Conservation (phyloP, 2,797 vertebrate genomes). For the Hozukius guyotensis region DNA sequence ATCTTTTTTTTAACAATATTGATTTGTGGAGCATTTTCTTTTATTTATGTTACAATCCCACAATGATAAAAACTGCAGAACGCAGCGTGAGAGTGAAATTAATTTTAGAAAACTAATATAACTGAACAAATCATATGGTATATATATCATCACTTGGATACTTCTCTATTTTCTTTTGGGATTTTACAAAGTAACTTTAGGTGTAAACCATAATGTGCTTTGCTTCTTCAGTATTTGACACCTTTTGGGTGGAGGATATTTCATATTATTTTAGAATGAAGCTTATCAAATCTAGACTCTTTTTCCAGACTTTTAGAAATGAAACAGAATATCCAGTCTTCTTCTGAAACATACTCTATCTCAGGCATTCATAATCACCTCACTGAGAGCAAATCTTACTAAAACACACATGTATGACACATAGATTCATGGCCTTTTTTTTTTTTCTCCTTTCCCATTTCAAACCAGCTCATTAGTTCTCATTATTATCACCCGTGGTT, state of each 20-base stretch:
- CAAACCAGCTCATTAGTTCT: conserved; percentile 64
- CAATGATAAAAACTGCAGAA: not conserved
- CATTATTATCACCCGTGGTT: conserved; percentile 57
- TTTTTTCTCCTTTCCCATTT: conserved; percentile 16
- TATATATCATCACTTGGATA: not conserved
- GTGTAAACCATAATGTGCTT: not conserved
- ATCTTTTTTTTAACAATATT: not conserved
- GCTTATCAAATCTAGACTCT: not conserved
- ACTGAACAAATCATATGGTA: not conserved
- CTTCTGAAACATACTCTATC: not conserved
- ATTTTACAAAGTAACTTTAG: too few relatives aligned
- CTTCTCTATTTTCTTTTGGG: too few relatives aligned
- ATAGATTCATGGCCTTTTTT: not conserved
- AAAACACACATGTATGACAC: conserved; percentile 26
- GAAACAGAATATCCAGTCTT: not conserved
- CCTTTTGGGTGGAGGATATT: not conserved
- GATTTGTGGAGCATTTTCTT: not conserved
- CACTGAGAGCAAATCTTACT: not conserved
- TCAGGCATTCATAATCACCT: not conserved
- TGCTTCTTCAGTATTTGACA: not conserved
- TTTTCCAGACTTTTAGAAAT: not conserved
- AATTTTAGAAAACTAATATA: not conserved
- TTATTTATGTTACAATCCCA: not conserved
- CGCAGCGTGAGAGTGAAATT: not conserved
- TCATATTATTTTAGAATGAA: not conserved